A percentile compares a stretch with the other conserved stretches of the same genome.
These are phyloP conservation scores for Tinamus guttatus DNA, from an alignment of 2,113 vertebrate species.

Conservation along the genomic window DNA sequence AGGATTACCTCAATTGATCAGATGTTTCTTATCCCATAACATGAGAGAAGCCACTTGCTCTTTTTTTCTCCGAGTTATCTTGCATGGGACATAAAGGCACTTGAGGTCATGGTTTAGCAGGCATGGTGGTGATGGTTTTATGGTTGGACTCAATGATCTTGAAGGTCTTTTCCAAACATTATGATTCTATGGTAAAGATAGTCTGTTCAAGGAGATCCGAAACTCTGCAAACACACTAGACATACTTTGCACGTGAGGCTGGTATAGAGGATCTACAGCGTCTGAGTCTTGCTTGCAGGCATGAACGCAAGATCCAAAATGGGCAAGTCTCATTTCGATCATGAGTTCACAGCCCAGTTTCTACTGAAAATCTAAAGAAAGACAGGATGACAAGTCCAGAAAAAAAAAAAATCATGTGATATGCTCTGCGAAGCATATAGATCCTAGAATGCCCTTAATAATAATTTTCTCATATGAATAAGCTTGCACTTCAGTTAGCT, in stretches of 20 bases:
- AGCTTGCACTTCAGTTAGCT: not conserved
- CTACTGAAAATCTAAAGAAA: not conserved
- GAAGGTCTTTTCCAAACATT: too few species aligned
- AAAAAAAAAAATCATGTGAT: not conserved
- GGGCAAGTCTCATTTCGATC: not conserved
- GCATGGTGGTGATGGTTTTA: too few species aligned
- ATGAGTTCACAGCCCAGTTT: not conserved
- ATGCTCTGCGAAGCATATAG: not conserved
- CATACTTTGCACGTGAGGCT: not conserved
- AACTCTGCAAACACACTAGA: not conserved
- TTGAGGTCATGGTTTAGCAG: too few species aligned
- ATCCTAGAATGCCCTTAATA: not conserved
- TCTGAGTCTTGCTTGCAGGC: not conserved
- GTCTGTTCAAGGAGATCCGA: not conserved
- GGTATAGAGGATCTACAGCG: not conserved
- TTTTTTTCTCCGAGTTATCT: not conserved
- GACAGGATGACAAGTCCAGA: not conserved
- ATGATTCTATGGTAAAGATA: not conserved
- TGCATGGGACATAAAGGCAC: not conserved
- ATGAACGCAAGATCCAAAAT: not conserved
- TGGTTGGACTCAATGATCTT: too few species aligned
- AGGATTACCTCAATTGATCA: not conserved
- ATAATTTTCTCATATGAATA: not conserved
- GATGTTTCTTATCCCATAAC: not conserved
- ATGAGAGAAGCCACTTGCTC: not conserved